Conservation (phyloP, 2,113 vertebrate genomes). For the Hystrix cristata region DNA sequence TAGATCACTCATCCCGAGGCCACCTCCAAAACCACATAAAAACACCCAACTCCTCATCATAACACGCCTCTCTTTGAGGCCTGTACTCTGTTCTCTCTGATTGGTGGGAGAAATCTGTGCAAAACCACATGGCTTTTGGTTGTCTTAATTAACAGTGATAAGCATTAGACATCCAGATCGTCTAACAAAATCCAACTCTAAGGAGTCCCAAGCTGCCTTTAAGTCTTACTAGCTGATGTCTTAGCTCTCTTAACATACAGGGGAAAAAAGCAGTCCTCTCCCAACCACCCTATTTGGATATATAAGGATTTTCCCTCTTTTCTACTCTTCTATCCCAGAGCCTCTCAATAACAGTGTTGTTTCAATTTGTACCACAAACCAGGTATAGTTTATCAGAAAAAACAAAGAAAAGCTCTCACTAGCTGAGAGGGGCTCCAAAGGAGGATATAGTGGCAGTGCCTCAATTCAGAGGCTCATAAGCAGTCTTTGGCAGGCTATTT, state of each 20-base stretch:
- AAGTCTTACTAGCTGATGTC: background rate
- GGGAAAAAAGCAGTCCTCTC: background rate
- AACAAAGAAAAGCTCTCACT: background rate
- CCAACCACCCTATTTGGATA: background rate
- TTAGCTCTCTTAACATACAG: background rate
- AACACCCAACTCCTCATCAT: background rate
- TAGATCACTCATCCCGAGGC: background rate
- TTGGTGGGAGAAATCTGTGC: background rate
- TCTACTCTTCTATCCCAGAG: background rate
- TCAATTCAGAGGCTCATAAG: background rate
- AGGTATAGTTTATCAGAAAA: background rate
- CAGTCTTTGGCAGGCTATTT: background rate
- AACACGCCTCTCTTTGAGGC: background rate
- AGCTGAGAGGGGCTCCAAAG: background rate
- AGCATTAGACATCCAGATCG: background rate
- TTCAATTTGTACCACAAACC: background rate
- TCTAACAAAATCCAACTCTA: background rate
- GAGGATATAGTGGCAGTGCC: background rate
- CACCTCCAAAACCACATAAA: background rate
- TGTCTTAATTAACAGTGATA: background rate
- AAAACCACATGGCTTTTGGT: background rate
- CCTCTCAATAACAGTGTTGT: background rate
- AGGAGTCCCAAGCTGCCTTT: background rate
- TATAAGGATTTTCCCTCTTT: background rate
- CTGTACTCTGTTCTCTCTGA: background rate